Conservation (phyloP, 2,888 invertebrate genomes). For the Spodoptera picta region DNA sequence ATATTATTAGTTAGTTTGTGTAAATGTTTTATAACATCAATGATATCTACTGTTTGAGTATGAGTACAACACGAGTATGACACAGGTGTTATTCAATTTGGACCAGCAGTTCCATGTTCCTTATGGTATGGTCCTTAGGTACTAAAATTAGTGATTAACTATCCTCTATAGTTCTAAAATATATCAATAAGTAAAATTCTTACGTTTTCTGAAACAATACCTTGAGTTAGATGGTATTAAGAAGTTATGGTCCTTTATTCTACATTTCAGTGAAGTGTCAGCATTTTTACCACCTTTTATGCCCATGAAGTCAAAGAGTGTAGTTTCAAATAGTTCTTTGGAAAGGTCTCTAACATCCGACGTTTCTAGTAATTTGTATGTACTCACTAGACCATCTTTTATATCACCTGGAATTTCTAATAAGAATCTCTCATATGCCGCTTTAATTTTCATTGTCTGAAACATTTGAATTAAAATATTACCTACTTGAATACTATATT, state of each 20-base stretch:
- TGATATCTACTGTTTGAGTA: no score
- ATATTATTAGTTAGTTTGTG: no score
- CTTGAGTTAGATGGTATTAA: conserved; percentile 91
- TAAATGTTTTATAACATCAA: no score
- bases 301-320: conserved; percentile 67
- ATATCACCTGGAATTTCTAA: conserved; percentile 57
- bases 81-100: no score
- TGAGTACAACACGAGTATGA: no score
- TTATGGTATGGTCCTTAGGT: no score
- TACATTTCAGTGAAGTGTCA: conserved; percentile 82
- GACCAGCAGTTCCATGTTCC: no score
- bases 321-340: conserved; percentile 70
- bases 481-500: neutral
- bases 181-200: conserved; percentile 3
- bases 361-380: conserved; percentile 72
- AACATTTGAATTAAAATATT: conserved; percentile 45
- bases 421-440: conserved; percentile 63
- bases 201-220: conserved; percentile 74
- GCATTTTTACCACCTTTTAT: conserved; percentile 89
- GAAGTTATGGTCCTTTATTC: conserved; percentile 83
- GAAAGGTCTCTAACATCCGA: conserved; percentile 68
- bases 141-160: no score
- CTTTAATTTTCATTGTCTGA: conserved; percentile 68
- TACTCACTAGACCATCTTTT: conserved; percentile 49
- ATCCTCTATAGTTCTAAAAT: no score